phyloP scores from a whole-genome alignment of 1,140 invertebrate genomes.

The Xylocopa sonorina region DNA sequence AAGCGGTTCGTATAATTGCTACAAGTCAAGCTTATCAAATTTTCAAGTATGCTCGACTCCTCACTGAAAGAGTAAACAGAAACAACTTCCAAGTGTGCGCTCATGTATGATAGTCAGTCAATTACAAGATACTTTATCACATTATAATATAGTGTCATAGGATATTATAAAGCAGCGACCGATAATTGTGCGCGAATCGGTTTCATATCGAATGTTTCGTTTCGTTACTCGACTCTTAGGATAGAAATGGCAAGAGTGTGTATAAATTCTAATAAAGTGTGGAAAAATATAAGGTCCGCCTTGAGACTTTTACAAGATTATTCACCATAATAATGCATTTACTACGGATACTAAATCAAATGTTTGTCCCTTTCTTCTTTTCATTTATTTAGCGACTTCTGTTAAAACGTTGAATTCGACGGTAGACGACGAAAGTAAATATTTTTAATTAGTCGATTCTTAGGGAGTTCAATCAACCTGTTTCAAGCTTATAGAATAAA shows the following conservation, averaged over 20 bases:
- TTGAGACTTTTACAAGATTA: too few relatives aligned
- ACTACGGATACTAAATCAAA: too few relatives aligned
- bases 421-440: too few relatives aligned
- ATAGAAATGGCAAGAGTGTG: background rate
- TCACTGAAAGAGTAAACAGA: constrained; percentile 11
- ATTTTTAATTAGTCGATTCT: too few relatives aligned
- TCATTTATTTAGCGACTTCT: background rate
- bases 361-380: too few relatives aligned
- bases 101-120: constrained; percentile 37
- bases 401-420: too few relatives aligned
- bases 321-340: too few relatives aligned
- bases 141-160: constrained; percentile 12
- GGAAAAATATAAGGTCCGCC: too few relatives aligned
- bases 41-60: background rate
- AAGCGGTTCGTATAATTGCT: background rate
- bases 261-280: constrained; percentile 41
- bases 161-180: constrained; percentile 15
- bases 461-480: too few relatives aligned
- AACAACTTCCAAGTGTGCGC: background rate
- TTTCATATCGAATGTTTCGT: constrained; percentile 31
- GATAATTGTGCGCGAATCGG: constrained; percentile 12
- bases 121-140: constrained; percentile 12
- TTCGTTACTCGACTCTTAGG: constrained; percentile 7
- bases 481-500: too few relatives aligned
- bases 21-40: background rate